Evolutionary conservation across 2,113 vertebrate genomes (phyloP), one percentile per base, ranked within the genome.

Genomic region (Sturnira hondurensis): DNA sequence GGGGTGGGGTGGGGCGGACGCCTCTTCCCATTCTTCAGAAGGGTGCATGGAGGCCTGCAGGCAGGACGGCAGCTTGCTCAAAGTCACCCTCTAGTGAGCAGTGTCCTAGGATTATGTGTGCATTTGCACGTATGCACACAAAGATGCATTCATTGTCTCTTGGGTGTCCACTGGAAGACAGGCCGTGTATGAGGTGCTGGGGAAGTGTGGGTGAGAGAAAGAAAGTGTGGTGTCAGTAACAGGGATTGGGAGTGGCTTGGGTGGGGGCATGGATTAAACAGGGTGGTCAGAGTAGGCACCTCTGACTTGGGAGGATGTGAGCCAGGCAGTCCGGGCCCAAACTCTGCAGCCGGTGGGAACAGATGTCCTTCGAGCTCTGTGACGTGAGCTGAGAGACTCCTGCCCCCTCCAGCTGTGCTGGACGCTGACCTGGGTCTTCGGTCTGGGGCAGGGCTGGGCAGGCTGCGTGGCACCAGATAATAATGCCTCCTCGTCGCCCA

Each of bases 391-490:
- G 52, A 63, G 22, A 58, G 61, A 36, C 19, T 11, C 24, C 16
- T 19, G 4, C 26, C 17, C 65, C 24, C n/a, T 63, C 38, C 47
- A 45, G 63, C 41, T 4, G 2, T 33, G 65, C 24, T 7, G 82
- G 15, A 36, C 45, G 11, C 33, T 1, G 3, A 43, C 43, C 24
- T 1, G n/a, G 43, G 43, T 36, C 73, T 24, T 17, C 0, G 0
- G n/a, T 67, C 61, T 2, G 19, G 20, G 74, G 28, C 54, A 45
- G 92, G 83, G 84, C 47, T 0, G 12, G 91, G 73, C 61, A 87
- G 95, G 82, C 89, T 41, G 4, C 56, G 9, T 82, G 96, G 89
- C 94, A 97, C 82, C 80, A 83, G 88, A 96, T 96, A 96, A 96
- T 97, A 71, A 96, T 96, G 90, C 47, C 73, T 89, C 94, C 28